A percentile compares a stretch with the other conserved stretches of the same genome.
phyloP scores from a whole-genome alignment of 2,888 invertebrate genomes.

The Lamproptera curius region DNA sequence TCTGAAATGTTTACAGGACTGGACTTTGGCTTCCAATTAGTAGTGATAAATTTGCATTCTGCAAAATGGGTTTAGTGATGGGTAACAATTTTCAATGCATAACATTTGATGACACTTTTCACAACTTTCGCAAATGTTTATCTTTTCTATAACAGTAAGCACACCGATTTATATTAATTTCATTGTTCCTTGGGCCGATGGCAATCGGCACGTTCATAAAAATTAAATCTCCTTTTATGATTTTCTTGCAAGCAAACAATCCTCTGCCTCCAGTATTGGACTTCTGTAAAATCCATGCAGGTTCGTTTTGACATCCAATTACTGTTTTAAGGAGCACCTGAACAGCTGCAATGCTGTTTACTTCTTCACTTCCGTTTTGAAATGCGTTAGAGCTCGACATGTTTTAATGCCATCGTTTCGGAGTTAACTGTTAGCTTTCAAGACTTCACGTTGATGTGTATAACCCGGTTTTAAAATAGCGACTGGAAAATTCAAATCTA shows the following conservation, averaged over 20 bases:
- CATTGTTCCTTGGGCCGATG: constrained; percentile 80
- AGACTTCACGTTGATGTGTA: constrained; percentile 41
- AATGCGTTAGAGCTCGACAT: constrained; percentile 17
- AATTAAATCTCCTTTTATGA: constrained; percentile 81
- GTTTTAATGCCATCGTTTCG: constrained; percentile 21
- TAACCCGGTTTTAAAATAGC: constrained; percentile 69
- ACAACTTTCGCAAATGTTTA: constrained; percentile 65
- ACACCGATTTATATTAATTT: constrained; percentile 75
- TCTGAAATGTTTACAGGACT: constrained; percentile 30
- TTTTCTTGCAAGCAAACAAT: constrained; percentile 80
- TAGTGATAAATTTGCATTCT: constrained; percentile 80
- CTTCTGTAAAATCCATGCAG: constrained; percentile 75
- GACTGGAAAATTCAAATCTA: constrained; percentile 55
- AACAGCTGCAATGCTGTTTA: neutral
- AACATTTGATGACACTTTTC: constrained; percentile 81
- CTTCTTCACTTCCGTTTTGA: neutral
- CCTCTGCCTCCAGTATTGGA: constrained; percentile 84
- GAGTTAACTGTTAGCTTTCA: constrained; percentile 30
- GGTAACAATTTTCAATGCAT: constrained; percentile 80
- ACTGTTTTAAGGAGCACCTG: neutral
- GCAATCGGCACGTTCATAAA: constrained; percentile 83
- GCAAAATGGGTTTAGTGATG: constrained; percentile 69
- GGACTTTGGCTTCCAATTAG: constrained; percentile 60
- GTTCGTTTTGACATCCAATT: constrained; percentile 15
- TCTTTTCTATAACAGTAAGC: constrained; percentile 77